These are phyloP conservation scores for Idaea biselata DNA, from an alignment of 2,888 invertebrate genomes.

Conservation along the genomic window DNA sequence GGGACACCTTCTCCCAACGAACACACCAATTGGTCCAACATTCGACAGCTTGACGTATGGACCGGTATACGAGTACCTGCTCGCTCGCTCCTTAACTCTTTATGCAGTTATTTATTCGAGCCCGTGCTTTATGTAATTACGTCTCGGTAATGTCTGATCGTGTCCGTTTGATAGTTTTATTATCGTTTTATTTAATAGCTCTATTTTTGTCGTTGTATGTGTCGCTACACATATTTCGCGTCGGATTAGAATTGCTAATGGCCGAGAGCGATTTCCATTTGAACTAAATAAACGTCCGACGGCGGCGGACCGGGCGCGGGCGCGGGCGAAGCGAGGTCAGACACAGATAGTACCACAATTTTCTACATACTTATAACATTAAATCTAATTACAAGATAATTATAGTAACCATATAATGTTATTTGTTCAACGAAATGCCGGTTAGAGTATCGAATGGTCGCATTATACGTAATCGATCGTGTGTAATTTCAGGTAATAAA, in stretches of 20 bases:
- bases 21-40: constrained; percentile 72
- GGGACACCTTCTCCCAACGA: constrained; percentile 57
- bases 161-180: constrained; percentile 28
- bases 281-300: neutral
- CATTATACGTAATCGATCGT: neutral
- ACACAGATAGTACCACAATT: neutral
- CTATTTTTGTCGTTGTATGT: constrained; percentile 13
- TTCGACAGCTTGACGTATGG: constrained; percentile 74
- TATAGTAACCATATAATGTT: neutral
- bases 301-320: too few relatives aligned
- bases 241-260: constrained; percentile 1
- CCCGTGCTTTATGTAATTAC: constrained; percentile 37
- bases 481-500: neutral
- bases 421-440: neutral
- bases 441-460: neutral
- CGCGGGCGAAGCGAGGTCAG: neutral
- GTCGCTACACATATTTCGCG: neutral
- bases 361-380: neutral
- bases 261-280: neutral
- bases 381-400: neutral
- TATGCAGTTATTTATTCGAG: constrained; percentile 31
- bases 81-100: constrained; percentile 14
- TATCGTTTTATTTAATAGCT: constrained; percentile 25
- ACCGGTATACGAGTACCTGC: constrained; percentile 40
- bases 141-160: constrained; percentile 33